Evolutionary conservation across 2,113 vertebrate species (phyloP).

Genomic region (Tychaedon coryphoeus): DNA sequence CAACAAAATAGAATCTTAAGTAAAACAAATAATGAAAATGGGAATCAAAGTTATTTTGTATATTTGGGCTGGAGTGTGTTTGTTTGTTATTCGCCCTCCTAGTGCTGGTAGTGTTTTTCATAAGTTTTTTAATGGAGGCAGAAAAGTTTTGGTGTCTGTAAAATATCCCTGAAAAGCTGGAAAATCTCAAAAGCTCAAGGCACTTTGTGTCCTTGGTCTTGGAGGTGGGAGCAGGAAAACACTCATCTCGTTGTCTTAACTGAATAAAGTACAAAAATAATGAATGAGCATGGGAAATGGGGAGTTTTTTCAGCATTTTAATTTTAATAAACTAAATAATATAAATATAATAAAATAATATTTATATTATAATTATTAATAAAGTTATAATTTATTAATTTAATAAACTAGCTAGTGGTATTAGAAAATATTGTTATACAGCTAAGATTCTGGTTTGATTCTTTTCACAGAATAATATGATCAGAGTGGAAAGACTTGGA

Average conservation of each 20-base stretch:
- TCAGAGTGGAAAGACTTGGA: neutral
- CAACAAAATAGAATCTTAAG: too few relatives aligned
- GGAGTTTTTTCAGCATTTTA: neutral
- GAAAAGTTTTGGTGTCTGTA: neutral
- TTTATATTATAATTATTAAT: too few relatives aligned
- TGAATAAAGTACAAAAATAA: neutral
- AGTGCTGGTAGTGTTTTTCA: neutral
- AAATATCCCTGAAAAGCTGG: neutral
- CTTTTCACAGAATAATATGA: neutral
- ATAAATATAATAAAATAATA: too few relatives aligned
- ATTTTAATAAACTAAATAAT: neutral
- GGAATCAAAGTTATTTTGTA: neutral
- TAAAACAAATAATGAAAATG: neutral
- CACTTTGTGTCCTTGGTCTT: neutral
- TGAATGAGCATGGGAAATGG: neutral
- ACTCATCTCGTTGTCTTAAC: neutral
- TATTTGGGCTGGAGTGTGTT: neutral
- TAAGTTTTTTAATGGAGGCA: neutral
- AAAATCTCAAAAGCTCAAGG: neutral
- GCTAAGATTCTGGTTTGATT: neutral
- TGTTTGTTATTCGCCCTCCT: neutral
- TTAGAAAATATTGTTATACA: neutral
- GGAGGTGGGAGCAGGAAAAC: neutral
- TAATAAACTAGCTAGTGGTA: neutral
- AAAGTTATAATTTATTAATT: too few relatives aligned